Evolutionary conservation across 2,888 invertebrate species (phyloP).

Genomic region (Phyllotreta cruciferae): DNA sequence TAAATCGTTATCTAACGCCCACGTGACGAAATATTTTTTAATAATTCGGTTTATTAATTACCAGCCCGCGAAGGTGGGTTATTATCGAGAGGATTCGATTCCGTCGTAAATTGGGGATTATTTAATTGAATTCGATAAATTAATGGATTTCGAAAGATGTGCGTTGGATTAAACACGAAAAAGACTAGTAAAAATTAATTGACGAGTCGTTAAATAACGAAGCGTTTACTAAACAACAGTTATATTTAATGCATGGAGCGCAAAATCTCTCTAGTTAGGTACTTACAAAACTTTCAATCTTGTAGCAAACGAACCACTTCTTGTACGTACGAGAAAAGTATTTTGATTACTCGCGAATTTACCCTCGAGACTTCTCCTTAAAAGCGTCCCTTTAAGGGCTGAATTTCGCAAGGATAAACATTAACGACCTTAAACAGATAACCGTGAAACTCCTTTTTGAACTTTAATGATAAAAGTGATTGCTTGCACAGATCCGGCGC

Average conservation of each 20-base stretch:
- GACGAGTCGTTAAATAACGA: too few species aligned
- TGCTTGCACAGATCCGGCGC: neutral
- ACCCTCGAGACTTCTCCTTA: conserved; percentile 21
- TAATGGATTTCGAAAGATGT: too few species aligned
- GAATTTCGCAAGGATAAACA: conserved; percentile 20
- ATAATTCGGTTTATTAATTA: too few species aligned
- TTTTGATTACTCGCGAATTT: conserved; percentile 21
- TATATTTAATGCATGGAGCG: neutral
- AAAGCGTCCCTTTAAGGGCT: conserved; percentile 15
- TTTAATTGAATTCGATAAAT: too few species aligned
- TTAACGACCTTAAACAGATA: conserved; percentile 17
- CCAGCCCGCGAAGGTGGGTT: too few species aligned
- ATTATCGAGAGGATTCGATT: too few species aligned
- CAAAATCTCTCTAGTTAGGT: conserved; percentile 9
- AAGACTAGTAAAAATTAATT: too few species aligned
- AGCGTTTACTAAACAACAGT: too few species aligned
- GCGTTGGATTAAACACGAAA: too few species aligned
- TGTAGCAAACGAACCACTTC: conserved; percentile 1
- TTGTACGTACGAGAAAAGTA: conserved; percentile 1
- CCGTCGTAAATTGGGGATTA: too few species aligned
- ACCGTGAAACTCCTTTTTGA: conserved; percentile 18
- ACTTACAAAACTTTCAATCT: conserved; percentile 11
- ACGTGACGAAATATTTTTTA: too few species aligned
- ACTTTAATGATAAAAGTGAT: conserved; percentile 14
- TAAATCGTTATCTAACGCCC: too few species aligned